These are phyloP conservation scores for Liodrosophila aerea DNA, from an alignment of 2,888 invertebrate species.

Conservation along the genomic window DNA sequence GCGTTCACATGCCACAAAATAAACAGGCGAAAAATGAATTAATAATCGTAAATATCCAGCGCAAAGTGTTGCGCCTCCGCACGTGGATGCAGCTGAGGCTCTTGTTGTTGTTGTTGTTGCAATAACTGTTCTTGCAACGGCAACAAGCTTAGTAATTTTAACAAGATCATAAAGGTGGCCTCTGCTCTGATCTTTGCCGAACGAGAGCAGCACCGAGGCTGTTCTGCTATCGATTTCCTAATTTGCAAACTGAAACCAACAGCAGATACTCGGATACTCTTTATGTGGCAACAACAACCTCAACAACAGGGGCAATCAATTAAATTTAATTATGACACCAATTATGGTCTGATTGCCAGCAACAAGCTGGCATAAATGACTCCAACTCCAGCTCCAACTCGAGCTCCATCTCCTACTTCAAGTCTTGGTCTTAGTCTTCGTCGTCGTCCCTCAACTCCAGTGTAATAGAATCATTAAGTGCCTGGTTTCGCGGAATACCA, in stretches of 20 bases:
- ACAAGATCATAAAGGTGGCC: constrained; percentile 73
- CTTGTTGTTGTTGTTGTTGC: neutral
- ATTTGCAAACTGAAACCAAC: constrained; percentile 57
- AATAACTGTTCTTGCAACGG: constrained; percentile 69
- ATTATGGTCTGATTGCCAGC: constrained; percentile 73
- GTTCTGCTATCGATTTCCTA: constrained; percentile 54
- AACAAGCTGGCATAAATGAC: constrained; percentile 45
- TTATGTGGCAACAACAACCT: constrained; percentile 16
- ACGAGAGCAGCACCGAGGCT: constrained; percentile 19
- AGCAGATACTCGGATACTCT: constrained; percentile 6
- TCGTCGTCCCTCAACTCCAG: constrained; percentile 24
- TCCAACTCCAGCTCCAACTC: constrained; percentile 2
- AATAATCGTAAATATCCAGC: constrained; percentile 78
- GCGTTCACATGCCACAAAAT: constrained; percentile 49
- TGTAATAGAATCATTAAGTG: constrained; percentile 73
- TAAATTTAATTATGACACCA: constrained; percentile 77
- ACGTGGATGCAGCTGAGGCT: constrained; percentile 45
- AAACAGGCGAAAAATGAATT: constrained; percentile 77
- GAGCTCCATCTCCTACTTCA: constrained; percentile 2
- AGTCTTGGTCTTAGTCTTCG: neutral
- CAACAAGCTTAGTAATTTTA: constrained; percentile 66
- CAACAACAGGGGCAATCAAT: constrained; percentile 61
- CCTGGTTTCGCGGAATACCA: constrained; percentile 58
- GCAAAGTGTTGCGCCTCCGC: constrained; percentile 65
- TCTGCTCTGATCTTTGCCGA: constrained; percentile 67